Evolutionary conservation across 2,888 invertebrate species (phyloP), one percentile per base, ranked within the genome.

Genomic region (Chromoteleia sp.): DNA sequence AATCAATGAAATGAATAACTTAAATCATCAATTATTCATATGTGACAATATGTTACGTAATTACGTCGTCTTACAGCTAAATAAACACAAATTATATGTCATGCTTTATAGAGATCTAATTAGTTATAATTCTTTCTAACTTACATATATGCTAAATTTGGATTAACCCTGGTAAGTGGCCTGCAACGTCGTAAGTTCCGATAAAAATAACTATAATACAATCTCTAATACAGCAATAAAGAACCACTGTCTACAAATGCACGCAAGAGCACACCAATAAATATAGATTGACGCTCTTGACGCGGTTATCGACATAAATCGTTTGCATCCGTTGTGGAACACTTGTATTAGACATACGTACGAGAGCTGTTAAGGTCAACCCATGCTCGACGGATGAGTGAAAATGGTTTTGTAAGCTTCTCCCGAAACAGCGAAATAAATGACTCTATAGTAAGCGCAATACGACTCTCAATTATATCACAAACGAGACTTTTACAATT

Each of bases 381-480:
- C 17, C 48, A 48, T 56, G 30, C 48, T 48, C 65, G 10, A 3
- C 29, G 39, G 39, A 48, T 39, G 56, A 65, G 65, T 74, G 56
- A 65, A 58, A 74, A 65, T 74, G 65, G 65, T 36, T 74, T 74
- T 63, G 54, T 48, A 63, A 56, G 54, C 63, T 74, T 74, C 65
- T 48, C 36, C 25, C 56, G 33, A 73, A 74, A 58, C 65, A 56
- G 25, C 15, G 30, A 65, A 56, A 74, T 65, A 65, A 65, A 74
- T 61, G 39, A 61, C 52, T 41, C 43, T 21, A 29, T 14, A 19
- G 43, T 36, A 43, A 52, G 39, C 41, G 33, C 36, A 59, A 71
- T 50, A 29, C 39, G 36, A 59, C 59, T 48, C 71, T 50, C 59
- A 61, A 59, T 43, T 58, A 25, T 41, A 25, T 52, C 30, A 50